These are phyloP conservation scores for Sterrhoptilus dennistouni DNA, from an alignment of 2,113 vertebrate species.

Conservation along the genomic window DNA sequence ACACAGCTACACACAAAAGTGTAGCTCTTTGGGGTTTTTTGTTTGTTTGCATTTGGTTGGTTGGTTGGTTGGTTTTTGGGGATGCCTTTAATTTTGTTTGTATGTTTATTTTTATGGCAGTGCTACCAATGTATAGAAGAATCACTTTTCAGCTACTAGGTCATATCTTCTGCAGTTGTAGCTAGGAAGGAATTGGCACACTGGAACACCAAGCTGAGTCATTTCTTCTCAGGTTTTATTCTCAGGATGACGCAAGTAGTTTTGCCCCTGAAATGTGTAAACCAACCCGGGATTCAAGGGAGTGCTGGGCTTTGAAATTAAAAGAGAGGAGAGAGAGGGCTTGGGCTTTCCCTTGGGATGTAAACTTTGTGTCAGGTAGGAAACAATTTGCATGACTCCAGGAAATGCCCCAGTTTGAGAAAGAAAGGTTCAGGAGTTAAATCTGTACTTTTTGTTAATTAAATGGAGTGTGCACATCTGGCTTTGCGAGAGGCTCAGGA, in stretches of 20 bases:
- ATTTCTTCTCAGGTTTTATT: constrained; percentile 2
- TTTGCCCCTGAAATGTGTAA: neutral
- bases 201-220: neutral
- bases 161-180: neutral
- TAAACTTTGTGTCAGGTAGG: neutral
- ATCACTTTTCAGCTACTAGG: neutral
- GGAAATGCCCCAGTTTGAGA: neutral
- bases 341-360: neutral
- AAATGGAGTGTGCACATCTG: neutral
- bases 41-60: neutral
- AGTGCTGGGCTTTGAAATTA: neutral
- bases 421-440: neutral
- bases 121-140: neutral
- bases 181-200: neutral
- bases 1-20: neutral
- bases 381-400: neutral
- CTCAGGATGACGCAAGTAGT: neutral
- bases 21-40: fast-evolving
- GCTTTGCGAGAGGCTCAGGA: neutral
- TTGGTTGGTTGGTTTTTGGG: neutral
- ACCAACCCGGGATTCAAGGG: neutral
- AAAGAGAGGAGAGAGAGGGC: neutral
- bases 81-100: neutral
- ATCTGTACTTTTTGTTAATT: neutral
- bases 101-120: neutral